Evolutionary conservation across 37 sponge, comb jelly and placozoan species (phyloP).

Genomic region (Beroe forskalii): DNA sequence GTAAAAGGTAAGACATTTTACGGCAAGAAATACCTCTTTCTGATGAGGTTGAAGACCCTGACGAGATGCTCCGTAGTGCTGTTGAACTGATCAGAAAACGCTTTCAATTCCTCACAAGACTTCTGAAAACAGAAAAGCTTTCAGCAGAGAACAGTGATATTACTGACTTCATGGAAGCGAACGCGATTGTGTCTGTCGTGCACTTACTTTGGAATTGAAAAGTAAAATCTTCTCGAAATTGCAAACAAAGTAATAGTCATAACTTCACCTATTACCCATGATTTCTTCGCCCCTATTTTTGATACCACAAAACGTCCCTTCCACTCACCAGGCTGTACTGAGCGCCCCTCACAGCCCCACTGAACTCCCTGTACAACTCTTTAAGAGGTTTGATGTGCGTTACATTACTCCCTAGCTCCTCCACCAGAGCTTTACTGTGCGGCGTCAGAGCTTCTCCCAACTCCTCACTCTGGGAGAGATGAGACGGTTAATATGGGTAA

Average conservation of each 20-base stretch:
- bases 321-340: conserved; percentile 36
- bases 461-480: neutral
- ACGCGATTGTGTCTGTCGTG: too few relatives aligned
- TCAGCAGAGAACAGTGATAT: neutral
- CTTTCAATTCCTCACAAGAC: neutral
- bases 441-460: conserved; percentile 41
- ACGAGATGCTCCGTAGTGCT: neutral
- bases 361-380: conserved; percentile 4
- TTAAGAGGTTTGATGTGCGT: conserved; percentile 36
- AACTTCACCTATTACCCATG: too few relatives aligned
- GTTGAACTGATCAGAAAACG: conserved; percentile 22
- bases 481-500: too few relatives aligned
- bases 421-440: neutral
- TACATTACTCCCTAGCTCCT: neutral
- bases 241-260: too few relatives aligned
- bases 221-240: too few relatives aligned
- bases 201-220: too few relatives aligned
- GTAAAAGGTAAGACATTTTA: too few relatives aligned
- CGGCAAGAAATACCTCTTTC: neutral
- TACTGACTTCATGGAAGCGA: neutral
- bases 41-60: neutral
- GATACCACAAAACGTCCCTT: too few relatives aligned
- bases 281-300: too few relatives aligned
- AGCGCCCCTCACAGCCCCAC: neutral
- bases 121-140: conserved; percentile 1